phyloP scores from a whole-genome alignment of 1,140 invertebrate species.

The Drosophila oshimai region DNA sequence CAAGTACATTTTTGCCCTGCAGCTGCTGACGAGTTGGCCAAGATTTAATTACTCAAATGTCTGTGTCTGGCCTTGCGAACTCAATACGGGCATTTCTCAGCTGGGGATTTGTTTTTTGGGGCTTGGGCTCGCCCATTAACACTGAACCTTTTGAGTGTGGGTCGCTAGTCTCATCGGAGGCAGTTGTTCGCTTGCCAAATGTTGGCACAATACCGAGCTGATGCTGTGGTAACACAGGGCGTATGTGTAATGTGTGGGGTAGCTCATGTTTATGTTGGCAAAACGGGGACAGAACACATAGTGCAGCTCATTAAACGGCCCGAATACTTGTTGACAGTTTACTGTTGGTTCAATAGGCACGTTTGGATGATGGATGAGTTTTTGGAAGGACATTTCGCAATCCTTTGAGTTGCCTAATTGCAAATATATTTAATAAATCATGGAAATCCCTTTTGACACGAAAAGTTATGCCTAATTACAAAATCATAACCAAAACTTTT shows the following conservation, averaged over 20 bases:
- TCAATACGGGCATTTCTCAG: conserved; percentile 30
- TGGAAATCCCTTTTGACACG: neutral
- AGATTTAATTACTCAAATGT: conserved; percentile 69
- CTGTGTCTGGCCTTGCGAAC: conserved; percentile 61
- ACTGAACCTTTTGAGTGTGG: conserved; percentile 65
- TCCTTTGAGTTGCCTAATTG: conserved; percentile 1
- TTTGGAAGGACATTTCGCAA: neutral
- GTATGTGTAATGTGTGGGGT: conserved; percentile 34
- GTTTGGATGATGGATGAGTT: neutral
- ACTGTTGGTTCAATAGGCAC: neutral
- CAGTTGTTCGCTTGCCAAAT: conserved; percentile 35
- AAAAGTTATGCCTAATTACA: neutral
- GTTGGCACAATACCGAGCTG: conserved; percentile 14
- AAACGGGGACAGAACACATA: neutral
- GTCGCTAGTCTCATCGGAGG: conserved; percentile 21
- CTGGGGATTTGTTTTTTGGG: conserved; percentile 35
- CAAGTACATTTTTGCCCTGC: conserved; percentile 14
- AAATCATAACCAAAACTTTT: too few species aligned
- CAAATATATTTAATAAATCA: neutral
- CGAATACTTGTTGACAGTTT: conserved; percentile 23
- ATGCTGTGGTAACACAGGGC: conserved; percentile 38
- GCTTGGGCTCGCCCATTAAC: conserved; percentile 66
- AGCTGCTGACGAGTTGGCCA: conserved; percentile 52
- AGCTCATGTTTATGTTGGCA: neutral
- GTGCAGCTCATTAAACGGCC: conserved; percentile 13